Evolutionary conservation across 2,888 invertebrate genomes (phyloP).

Genomic region (Merodon equestris): DNA sequence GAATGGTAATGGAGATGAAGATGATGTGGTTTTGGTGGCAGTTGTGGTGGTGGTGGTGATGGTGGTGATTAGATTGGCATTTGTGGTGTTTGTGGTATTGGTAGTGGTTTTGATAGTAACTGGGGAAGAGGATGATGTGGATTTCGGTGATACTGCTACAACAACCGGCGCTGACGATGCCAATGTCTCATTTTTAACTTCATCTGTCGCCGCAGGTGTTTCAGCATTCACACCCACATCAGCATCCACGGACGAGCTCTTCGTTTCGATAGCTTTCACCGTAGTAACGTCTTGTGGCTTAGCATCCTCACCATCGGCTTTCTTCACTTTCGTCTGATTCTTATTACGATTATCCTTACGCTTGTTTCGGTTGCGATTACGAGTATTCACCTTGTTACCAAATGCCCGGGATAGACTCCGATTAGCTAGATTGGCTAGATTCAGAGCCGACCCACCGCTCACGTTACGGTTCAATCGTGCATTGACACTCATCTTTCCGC

Average conservation of each 20-base stretch:
- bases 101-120: constrained; percentile 45
- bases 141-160: constrained; percentile 36
- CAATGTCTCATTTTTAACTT: constrained; percentile 13
- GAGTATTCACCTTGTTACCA: constrained; percentile 67
- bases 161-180: constrained; percentile 20
- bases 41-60: constrained; percentile 37
- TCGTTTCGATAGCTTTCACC: constrained; percentile 17
- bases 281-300: constrained; percentile 1
- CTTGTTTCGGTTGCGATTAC: constrained; percentile 69
- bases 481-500: constrained; percentile 61
- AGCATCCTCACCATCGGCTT: constrained; percentile 35
- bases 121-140: constrained; percentile 44
- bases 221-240: not conserved
- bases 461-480: constrained; percentile 66
- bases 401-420: constrained; percentile 61
- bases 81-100: constrained; percentile 29
- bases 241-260: not conserved
- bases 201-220: not conserved
- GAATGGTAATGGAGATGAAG: constrained; percentile 63
- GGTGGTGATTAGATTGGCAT: constrained; percentile 10
- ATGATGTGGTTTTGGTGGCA: constrained; percentile 51
- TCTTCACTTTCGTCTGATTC: constrained; percentile 48
- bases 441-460: constrained; percentile 43
- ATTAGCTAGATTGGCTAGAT: constrained; percentile 51
- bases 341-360: constrained; percentile 66